Conservation (phyloP, 2,797 vertebrate genomes). For the Megaceryle alcyon region DNA sequence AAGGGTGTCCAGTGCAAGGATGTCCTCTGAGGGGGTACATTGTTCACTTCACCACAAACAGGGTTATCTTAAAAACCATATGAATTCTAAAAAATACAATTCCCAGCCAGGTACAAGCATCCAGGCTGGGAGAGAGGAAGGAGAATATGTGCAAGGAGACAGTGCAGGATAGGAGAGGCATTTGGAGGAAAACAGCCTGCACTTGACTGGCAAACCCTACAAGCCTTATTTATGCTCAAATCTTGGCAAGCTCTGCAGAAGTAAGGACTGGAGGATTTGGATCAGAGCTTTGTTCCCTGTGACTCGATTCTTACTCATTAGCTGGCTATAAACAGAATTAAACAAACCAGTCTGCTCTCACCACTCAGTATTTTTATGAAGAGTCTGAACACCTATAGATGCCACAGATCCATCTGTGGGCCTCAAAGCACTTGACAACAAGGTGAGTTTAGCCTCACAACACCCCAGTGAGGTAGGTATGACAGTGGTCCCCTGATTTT, state of each 20-base stretch:
- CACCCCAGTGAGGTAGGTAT: conserved; percentile 27
- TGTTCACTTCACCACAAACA: not conserved
- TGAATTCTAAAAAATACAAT: not conserved
- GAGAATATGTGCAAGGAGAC: not conserved
- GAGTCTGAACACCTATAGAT: not conserved
- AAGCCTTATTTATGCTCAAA: not conserved
- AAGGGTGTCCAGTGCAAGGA: not conserved
- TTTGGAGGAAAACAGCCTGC: not conserved
- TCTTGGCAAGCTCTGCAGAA: conserved; percentile 40
- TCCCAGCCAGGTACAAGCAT: not conserved
- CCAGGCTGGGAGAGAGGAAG: not conserved
- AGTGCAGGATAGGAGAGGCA: not conserved
- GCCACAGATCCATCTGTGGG: not conserved
- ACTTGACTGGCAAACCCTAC: conserved; percentile 31
- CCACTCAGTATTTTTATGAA: not conserved
- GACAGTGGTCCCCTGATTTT: not conserved
- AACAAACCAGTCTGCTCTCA: conserved; percentile 18
- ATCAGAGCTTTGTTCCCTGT: not conserved
- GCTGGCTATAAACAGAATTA: conserved; percentile 39
- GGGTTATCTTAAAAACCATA: not conserved
- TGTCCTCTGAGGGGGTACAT: not conserved
- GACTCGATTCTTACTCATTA: conserved; percentile 55
- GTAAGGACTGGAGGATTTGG: conserved; percentile 18
- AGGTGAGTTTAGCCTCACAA: not conserved
- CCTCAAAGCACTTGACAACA: conserved; percentile 6